phyloP scores from a whole-genome alignment of 2,113 vertebrate genomes.

The Bos indicus region DNA sequence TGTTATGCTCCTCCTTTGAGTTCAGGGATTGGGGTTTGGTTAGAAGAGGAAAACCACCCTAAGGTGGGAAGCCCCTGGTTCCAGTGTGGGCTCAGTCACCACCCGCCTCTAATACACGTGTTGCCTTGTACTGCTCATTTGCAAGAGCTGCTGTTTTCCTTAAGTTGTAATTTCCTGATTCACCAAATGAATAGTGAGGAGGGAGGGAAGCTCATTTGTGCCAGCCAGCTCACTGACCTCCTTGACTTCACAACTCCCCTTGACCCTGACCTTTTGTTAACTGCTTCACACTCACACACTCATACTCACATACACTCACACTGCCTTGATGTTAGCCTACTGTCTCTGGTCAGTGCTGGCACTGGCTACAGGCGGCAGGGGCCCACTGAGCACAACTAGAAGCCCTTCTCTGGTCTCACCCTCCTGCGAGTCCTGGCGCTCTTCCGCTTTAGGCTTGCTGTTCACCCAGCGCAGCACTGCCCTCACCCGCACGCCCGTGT shows the following conservation, averaged over 20 bases:
- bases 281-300: not conserved
- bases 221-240: not conserved
- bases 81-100: not conserved
- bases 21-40: not conserved
- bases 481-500: rapidly evolving
- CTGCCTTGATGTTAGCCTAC: not conserved
- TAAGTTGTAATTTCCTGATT: not conserved
- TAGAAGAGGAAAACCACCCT: not conserved
- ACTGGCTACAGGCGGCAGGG: not conserved
- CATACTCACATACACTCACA: not conserved
- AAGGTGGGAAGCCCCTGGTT: not conserved
- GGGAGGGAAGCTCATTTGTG: not conserved
- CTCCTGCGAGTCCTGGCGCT: not conserved
- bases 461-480: not conserved
- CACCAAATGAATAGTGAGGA: not conserved
- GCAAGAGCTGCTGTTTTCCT: not conserved
- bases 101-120: rapidly evolving
- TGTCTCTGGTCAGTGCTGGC: not conserved
- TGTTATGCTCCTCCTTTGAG: not conserved
- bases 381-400: not conserved
- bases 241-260: not conserved
- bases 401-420: not conserved
- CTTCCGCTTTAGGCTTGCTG: not conserved
- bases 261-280: not conserved
- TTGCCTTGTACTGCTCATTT: not conserved